Base-by-base conservation (phyloP, 2,113 vertebrate species). In the Heloderma charlesbogerti region DNA sequence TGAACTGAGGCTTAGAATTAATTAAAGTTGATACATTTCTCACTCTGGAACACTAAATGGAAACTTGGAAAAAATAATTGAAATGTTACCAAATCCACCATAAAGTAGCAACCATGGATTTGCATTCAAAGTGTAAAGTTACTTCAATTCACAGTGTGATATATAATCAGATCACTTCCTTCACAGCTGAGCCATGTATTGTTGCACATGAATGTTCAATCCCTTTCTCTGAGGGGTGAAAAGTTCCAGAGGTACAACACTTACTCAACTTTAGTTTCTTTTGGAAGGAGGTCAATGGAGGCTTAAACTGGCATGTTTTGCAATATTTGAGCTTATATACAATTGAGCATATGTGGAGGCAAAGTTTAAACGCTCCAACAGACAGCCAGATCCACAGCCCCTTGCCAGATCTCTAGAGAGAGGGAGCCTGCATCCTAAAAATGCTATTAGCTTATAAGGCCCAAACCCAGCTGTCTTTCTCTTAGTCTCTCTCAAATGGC, bases 1-100 rank as follows among this genome's bases (percentile, higher is more conserved):
- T 60, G 84, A 87, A 45, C 29, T 75, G 0, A 31, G 51, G 83
- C 87, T 86, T 43, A 72, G 77, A 81, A 80, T 81, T 60, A 87
- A 81, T 87, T 40, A 79, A 71, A 90, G 22, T 25, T 82, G 27
- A 31, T 72, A 72, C 51, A 57, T 71, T 71, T 86, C 51, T 90
- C 15, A 78, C 16, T 79, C 84, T 60, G 27, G 13, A 69, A 5
- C 16, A 27, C 45, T 57, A 71, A 80, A 86, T 27, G 51, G n/a
- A 43, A 18, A 80, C 9, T 16, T 31, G 34, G 60, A 43, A 54
- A 69, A 20, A 84, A 43, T 54, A 86, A 54, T 40, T 57, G n/a
- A 86, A 78, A 88, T n/a, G 25, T 71, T 54, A 40, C 22, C 43
- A 90, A 54, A 40, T 31, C 37, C n/a, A 71, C 27, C 16, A 81